These are phyloP conservation scores for Gadus chalcogrammus DNA, from an alignment of 2,113 vertebrate genomes.

Conservation along the genomic window DNA sequence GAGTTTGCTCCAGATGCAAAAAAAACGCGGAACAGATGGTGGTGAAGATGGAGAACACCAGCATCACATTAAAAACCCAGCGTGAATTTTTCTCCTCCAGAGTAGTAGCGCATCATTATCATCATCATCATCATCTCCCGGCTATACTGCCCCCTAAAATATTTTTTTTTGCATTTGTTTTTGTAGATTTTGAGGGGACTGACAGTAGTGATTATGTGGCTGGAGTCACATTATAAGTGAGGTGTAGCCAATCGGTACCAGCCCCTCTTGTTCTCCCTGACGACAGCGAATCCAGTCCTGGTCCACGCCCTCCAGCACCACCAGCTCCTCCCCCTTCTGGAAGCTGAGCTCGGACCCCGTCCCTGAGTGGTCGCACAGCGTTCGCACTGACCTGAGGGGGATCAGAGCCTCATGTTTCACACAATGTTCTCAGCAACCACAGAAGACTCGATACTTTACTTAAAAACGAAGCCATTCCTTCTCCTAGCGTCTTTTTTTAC, in stretches of 20 bases:
- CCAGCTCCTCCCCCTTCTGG: slow-evolving; percentile 83
- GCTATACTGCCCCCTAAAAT: slow-evolving; percentile 3
- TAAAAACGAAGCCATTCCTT: neutral
- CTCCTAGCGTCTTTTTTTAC: slow-evolving; percentile 37
- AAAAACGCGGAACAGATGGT: slow-evolving; percentile 57
- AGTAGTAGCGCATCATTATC: slow-evolving; percentile 43
- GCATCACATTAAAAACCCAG: slow-evolving; percentile 27
- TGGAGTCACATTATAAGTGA: slow-evolving; percentile 85
- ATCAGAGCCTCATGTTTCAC: slow-evolving; percentile 16
- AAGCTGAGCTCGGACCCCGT: slow-evolving; percentile 78
- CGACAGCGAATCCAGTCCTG: slow-evolving; percentile 94
- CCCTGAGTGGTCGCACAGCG: slow-evolving; percentile 84
- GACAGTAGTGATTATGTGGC: slow-evolving; percentile 42
- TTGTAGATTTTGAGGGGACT: slow-evolving; percentile 19
- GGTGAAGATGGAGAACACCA: slow-evolving; percentile 31
- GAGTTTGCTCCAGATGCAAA: slow-evolving; percentile 37
- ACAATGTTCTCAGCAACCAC: neutral
- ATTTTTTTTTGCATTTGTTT: slow-evolving; percentile 36
- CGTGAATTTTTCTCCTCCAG: slow-evolving; percentile 55
- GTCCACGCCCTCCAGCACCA: slow-evolving; percentile 80
- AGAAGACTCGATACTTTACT: neutral
- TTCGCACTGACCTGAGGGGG: slow-evolving; percentile 79
- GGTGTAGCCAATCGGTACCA: slow-evolving; percentile 90
- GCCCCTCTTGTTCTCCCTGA: slow-evolving; percentile 78
- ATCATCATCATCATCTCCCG: too few relatives aligned